These are phyloP conservation scores for Campoletis raptor DNA, from an alignment of 2,888 invertebrate genomes.

Conservation along the genomic window DNA sequence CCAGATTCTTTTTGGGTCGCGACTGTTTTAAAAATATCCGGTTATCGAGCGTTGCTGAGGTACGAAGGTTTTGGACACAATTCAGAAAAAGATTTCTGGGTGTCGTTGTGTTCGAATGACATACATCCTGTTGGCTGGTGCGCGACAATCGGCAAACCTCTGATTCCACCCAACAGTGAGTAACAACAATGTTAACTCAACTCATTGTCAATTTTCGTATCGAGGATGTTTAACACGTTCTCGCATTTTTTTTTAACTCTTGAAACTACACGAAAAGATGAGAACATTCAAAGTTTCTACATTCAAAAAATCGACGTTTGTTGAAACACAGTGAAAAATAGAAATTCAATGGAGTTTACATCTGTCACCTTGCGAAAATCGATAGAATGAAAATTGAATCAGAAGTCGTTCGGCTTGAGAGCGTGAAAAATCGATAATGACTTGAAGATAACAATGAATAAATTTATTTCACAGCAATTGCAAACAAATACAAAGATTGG, in stretches of 20 bases:
- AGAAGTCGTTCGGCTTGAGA: background rate
- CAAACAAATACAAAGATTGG: conserved; percentile 98
- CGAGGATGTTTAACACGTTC: background rate
- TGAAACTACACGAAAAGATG: no score
- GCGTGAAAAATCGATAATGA: background rate
- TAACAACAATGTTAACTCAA: conserved; percentile 58
- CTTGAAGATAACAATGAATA: background rate
- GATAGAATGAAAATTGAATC: background rate
- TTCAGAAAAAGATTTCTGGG: conserved; percentile 97
- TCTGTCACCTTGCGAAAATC: background rate
- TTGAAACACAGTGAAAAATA: no score
- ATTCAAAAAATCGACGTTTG: background rate
- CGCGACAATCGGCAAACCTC: conserved; percentile 96
- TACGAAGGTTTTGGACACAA: conserved; percentile 98
- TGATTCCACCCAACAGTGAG: conserved; percentile 95
- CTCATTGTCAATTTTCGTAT: background rate
- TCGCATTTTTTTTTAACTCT: background rate
- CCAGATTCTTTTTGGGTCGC: conserved; percentile 99
- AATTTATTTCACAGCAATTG: conserved; percentile 88
- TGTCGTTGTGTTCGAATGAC: conserved; percentile 96
- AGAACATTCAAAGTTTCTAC: no score
- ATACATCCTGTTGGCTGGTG: conserved; percentile 99
- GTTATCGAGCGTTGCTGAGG: conserved; percentile 92
- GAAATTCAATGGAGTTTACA: no score
- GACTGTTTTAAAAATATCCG: conserved; percentile 95